phyloP scores from a whole-genome alignment of 1,140 invertebrate species.

The Bombus fervidus region DNA sequence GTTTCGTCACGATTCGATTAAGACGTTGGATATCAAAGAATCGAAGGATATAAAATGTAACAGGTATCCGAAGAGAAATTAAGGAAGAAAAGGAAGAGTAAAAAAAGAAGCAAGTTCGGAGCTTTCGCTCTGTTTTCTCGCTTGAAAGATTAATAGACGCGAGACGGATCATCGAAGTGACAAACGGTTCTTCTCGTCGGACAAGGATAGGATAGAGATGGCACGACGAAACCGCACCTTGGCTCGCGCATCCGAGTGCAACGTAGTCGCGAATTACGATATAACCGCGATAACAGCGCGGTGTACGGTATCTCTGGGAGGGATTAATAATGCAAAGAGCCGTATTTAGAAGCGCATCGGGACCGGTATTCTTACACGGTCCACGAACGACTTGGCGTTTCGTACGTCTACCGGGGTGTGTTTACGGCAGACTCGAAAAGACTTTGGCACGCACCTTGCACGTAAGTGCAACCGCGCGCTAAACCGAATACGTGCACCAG shows the following conservation, averaged over 20 bases:
- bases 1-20: too few species aligned
- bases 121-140: too few species aligned
- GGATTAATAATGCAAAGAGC: slow-evolving; percentile 60
- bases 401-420: too few species aligned
- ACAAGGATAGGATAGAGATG: neutral
- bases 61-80: neutral
- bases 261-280: slow-evolving; percentile 41
- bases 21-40: too few species aligned
- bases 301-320: neutral
- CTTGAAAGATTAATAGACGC: neutral
- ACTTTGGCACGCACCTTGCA: slow-evolving; percentile 26
- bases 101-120: too few species aligned
- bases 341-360: slow-evolving; percentile 1
- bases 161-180: neutral
- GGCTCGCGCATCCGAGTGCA: slow-evolving; percentile 17
- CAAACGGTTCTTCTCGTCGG: too few species aligned
- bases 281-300: slow-evolving; percentile 24
- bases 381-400: neutral
- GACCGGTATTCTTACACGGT: slow-evolving; percentile 3
- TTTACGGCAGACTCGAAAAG: slow-evolving; percentile 42
- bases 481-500: neutral
- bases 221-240: slow-evolving; percentile 3
- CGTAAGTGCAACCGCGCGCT: too few species aligned
- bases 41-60: too few species aligned
- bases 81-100: accelerated